phyloP scores from a whole-genome alignment of 2,797 vertebrate genomes.

The Squalus acanthias region DNA sequence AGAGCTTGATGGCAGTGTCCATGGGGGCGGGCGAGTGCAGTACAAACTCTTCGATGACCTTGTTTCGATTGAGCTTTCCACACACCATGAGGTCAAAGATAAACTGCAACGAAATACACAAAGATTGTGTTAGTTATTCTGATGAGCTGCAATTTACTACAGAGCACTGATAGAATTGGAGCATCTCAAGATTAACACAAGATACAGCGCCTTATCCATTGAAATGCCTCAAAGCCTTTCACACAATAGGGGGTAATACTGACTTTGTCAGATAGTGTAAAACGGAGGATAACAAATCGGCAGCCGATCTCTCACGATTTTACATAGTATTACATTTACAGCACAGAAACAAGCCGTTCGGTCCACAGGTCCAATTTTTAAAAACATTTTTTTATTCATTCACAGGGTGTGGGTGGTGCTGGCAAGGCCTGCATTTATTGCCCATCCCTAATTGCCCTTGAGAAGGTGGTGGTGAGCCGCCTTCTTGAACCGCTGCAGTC shows the following conservation, averaged over 20 bases:
- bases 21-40: constrained; percentile 51
- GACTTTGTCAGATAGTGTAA: background rate
- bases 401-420: too few relatives aligned
- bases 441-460: too few relatives aligned
- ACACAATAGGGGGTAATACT: background rate
- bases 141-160: background rate
- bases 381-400: too few relatives aligned
- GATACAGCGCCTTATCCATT: background rate
- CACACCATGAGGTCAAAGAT: constrained; percentile 58
- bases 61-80: constrained; percentile 50
- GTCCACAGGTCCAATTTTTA: too few relatives aligned
- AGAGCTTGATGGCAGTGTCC: constrained; percentile 53
- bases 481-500: too few relatives aligned
- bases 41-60: constrained; percentile 50
- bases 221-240: background rate
- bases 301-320: background rate
- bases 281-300: background rate
- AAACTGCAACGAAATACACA: constrained; percentile 44
- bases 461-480: too few relatives aligned
- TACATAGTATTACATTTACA: background rate
- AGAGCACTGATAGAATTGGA: background rate
- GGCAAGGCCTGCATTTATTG: too few relatives aligned
- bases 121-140: background rate
- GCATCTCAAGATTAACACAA: too few relatives aligned
- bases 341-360: background rate